Conservation (phyloP, 1,140 invertebrate genomes). For the Solenopsis invicta region DNA sequence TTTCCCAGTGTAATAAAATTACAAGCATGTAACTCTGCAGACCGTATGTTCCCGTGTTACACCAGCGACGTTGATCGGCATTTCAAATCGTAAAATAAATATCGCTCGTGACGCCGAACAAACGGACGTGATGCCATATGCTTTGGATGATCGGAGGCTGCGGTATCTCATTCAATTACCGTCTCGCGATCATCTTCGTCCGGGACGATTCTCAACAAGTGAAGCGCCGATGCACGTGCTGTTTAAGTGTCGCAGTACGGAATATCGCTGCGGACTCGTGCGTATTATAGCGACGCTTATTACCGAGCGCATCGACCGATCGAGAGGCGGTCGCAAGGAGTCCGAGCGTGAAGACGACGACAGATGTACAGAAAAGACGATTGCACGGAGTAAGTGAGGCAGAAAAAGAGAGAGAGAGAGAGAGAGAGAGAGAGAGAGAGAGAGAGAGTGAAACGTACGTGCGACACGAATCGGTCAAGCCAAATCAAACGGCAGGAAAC, state of each 20-base stretch:
- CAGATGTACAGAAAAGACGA: not conserved
- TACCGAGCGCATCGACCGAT: conserved; percentile 4
- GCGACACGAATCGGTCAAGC: not conserved
- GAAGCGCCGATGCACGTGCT: conserved; percentile 27
- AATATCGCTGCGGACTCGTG: not conserved
- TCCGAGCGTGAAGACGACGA: not conserved
- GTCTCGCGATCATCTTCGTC: not conserved
- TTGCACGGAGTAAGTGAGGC: not conserved
- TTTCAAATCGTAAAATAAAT: not conserved
- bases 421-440: not conserved
- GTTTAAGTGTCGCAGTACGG: not conserved
- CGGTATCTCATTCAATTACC: not conserved
- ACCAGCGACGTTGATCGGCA: not conserved
- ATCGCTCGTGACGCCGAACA: not conserved
- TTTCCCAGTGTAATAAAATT: not conserved
- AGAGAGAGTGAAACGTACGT: not conserved
- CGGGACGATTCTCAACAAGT: not conserved
- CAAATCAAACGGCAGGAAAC: not conserved
- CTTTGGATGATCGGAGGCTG: not conserved
- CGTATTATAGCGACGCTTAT: not conserved
- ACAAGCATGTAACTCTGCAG: not conserved
- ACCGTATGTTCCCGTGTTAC: not conserved
- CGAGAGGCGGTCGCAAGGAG: not conserved
- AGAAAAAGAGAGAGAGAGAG: too few relatives aligned
- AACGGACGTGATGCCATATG: not conserved